Evolutionary conservation across 2,888 invertebrate species (phyloP).

Genomic region (Ganaspis brasiliensis): DNA sequence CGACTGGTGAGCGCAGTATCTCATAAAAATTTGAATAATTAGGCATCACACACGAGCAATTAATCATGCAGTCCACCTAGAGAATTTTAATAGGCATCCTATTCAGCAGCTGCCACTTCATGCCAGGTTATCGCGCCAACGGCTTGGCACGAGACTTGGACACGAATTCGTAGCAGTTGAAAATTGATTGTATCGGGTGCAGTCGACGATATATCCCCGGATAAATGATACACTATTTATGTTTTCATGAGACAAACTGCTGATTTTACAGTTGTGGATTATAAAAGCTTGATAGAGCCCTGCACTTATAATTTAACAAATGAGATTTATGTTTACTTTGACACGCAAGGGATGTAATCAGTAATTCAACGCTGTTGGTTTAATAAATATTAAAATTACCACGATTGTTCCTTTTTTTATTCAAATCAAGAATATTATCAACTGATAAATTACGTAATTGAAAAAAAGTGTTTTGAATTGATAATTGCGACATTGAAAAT

Average conservation of each 20-base stretch:
- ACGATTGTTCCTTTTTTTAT: background rate
- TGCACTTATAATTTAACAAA: conserved; percentile 18
- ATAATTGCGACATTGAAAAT: no score
- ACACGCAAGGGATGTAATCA: conserved; percentile 18
- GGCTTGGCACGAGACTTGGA: conserved; percentile 53
- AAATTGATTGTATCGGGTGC: conserved; percentile 30
- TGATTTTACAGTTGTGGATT: conserved; percentile 4
- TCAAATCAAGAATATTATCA: background rate
- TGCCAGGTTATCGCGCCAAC: conserved; percentile 56
- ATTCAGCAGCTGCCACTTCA: conserved; percentile 59
- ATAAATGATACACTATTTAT: conserved; percentile 3
- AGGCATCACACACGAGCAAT: conserved; percentile 71
- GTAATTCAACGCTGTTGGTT: background rate
- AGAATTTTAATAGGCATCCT: conserved; percentile 59
- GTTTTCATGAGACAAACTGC: conserved; percentile 25
- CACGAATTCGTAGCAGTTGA: conserved; percentile 49
- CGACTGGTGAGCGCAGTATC: background rate
- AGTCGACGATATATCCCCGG: background rate
- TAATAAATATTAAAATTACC: background rate
- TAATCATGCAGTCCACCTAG: conserved; percentile 71
- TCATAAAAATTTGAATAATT: conserved; percentile 66
- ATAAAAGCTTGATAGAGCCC: conserved; percentile 12
- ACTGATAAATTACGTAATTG: no score
- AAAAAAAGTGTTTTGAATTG: no score
- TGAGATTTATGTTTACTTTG: conserved; percentile 10